phyloP scores from a whole-genome alignment of 2,888 invertebrate species.

The Trachelus tabidus region DNA sequence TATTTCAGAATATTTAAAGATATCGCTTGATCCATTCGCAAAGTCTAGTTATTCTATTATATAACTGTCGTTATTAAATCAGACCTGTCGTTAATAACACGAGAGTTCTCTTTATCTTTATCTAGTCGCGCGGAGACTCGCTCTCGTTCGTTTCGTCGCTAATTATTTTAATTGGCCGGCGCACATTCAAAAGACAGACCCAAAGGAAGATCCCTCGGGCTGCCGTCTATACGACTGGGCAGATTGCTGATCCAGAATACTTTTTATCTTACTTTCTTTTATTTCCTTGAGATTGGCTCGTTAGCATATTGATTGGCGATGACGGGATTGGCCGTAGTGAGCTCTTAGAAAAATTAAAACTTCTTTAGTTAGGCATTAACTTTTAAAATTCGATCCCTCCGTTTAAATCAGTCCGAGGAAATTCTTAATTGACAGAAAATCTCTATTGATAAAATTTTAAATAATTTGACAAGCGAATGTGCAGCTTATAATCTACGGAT shows the following conservation, averaged over 20 bases:
- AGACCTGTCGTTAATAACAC: conserved; percentile 19
- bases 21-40: neutral
- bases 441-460: neutral
- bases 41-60: neutral
- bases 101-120: conserved; percentile 8
- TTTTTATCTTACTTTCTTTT: conserved; percentile 7
- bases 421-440: neutral
- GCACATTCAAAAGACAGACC: conserved; percentile 62
- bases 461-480: neutral
- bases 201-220: conserved; percentile 41
- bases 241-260: conserved; percentile 40
- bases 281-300: conserved; percentile 51
- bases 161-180: conserved; percentile 67
- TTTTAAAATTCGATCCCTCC: neutral
- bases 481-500: neutral
- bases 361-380: neutral
- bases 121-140: conserved; percentile 32
- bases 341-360: conserved; percentile 13
- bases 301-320: conserved; percentile 65
- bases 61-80: conserved; percentile 7
- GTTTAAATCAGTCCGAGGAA: neutral
- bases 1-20: neutral
- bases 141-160: conserved; percentile 64
- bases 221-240: conserved; percentile 30
- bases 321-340: conserved; percentile 54